Conservation (phyloP, 2,888 invertebrate species). For the Cryptus viduatorius region DNA sequence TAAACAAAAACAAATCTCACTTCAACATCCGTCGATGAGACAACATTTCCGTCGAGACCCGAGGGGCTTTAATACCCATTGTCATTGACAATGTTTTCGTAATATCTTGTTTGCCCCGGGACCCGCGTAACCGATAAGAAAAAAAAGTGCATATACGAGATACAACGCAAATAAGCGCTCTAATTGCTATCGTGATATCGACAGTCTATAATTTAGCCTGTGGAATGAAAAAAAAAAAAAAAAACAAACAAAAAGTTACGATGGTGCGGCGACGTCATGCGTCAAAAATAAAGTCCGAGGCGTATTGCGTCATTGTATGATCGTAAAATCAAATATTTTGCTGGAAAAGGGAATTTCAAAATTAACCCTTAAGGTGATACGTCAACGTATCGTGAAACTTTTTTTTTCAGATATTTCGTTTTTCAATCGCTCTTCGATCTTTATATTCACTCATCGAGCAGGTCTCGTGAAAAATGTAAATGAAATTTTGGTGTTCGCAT, state of each 20-base stretch:
- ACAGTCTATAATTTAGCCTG: background rate
- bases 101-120: background rate
- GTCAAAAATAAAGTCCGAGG: background rate
- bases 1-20: background rate
- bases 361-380: background rate
- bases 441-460: too few species aligned
- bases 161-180: constrained; percentile 4
- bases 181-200: constrained; percentile 1
- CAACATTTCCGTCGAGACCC: background rate
- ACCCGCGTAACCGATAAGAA: background rate
- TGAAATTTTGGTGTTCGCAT: too few species aligned
- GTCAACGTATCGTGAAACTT: background rate
- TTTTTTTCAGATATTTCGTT: background rate
- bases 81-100: background rate
- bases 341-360: background rate
- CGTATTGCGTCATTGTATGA: background rate
- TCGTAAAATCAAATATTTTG: background rate
- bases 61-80: background rate
- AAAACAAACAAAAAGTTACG: background rate
- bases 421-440: too few species aligned
- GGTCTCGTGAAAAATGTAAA: too few species aligned
- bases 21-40: background rate
- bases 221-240: background rate
- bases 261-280: background rate
- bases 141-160: background rate